These are phyloP conservation scores for Chitala chitala DNA, from an alignment of 2,113 vertebrate species.

Conservation along the genomic window DNA sequence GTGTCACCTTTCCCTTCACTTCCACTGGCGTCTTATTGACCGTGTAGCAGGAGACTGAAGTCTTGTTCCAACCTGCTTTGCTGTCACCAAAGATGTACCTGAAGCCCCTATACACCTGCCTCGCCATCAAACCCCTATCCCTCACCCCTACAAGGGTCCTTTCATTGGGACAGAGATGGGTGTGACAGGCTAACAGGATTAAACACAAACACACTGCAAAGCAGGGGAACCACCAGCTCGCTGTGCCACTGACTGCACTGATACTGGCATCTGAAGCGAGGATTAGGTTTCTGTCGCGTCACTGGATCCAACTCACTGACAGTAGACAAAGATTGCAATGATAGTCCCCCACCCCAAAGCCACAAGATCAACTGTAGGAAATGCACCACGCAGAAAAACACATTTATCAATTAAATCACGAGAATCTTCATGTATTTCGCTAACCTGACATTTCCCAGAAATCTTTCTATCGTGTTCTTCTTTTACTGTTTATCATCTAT, in stretches of 20 bases:
- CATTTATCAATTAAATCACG: conserved; percentile 12
- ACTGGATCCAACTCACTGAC: conserved; percentile 2
- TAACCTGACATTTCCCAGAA: neutral
- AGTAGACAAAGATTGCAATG: conserved; percentile 13
- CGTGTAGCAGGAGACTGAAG: neutral
- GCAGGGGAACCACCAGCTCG: neutral
- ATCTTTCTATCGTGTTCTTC: neutral
- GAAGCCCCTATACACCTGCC: conserved; percentile 2
- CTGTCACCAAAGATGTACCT: neutral
- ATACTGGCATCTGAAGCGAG: neutral
- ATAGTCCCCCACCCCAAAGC: neutral
- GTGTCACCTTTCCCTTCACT: neutral
- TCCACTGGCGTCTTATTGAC: neutral
- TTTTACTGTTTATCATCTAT: neutral
- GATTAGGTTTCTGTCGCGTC: conserved; percentile 12
- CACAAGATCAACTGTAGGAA: neutral
- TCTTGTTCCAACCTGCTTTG: conserved; percentile 2
- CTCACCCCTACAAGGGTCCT: neutral
- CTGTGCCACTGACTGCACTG: neutral
- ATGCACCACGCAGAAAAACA: neutral
- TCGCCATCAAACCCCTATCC: neutral
- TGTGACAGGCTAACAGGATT: conserved; percentile 2
- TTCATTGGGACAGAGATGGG: neutral
- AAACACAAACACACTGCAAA: conserved; percentile 1
- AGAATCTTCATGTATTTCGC: neutral